A percentile compares a stretch with the other conserved stretches of the same genome.
These are phyloP conservation scores for Leucophenga montana DNA, from an alignment of 2,888 invertebrate genomes.

Conservation along the genomic window DNA sequence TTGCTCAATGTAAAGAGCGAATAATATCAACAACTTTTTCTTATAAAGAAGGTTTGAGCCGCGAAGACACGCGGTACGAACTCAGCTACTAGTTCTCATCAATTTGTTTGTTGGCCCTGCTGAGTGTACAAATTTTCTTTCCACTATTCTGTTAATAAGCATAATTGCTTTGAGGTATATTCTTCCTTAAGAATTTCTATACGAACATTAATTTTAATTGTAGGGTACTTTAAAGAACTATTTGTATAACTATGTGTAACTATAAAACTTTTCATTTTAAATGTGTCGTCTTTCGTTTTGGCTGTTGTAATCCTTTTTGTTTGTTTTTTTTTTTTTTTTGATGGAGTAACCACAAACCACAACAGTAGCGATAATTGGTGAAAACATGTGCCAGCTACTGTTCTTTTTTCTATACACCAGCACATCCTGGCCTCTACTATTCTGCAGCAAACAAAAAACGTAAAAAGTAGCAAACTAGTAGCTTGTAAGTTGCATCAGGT, in stretches of 20 bases:
- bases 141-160: no score
- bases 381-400: constrained; percentile 27
- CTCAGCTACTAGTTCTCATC: no score
- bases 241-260: not conserved
- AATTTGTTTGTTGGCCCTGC: no score
- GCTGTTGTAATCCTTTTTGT: no score
- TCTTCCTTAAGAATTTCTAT: no score
- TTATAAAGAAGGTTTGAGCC: no score
- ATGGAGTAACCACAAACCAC: constrained; percentile 4
- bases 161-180: no score
- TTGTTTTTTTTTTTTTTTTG: not conserved
- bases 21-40: no score
- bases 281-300: not conserved
- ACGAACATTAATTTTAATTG: not conserved
- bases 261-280: not conserved
- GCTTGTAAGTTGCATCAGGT: no score
- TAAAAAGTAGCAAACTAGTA: not conserved
- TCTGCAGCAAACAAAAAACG: not conserved
- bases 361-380: constrained; percentile 37
- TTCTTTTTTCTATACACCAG: not conserved
- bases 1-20: no score
- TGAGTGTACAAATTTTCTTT: no score
- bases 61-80: no score
- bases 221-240: not conserved
- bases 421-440: not conserved